Percentiles rank a stretch among this genome's conserved stretches.
Evolutionary conservation across 2,888 invertebrate genomes (phyloP).

Genomic region (Clunio marinus): DNA sequence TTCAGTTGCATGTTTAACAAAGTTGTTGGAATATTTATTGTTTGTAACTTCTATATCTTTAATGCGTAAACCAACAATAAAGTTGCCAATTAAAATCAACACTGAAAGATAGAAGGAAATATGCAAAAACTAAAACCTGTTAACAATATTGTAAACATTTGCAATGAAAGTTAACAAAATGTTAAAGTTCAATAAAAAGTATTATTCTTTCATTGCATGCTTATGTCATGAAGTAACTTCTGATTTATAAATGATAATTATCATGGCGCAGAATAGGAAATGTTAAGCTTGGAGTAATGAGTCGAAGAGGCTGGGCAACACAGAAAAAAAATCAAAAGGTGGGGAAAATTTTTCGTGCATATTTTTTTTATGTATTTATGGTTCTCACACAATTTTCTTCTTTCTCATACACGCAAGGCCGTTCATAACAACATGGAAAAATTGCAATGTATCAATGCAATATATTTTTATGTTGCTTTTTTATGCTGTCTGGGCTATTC

Average conservation of each 20-base stretch:
- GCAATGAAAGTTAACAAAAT: constrained; percentile 1
- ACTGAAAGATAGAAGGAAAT: constrained; percentile 17
- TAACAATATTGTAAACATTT: constrained; percentile 16
- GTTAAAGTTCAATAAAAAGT: constrained; percentile 11
- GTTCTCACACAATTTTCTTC: constrained; percentile 39
- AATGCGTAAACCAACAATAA: constrained; percentile 30
- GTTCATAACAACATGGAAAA: constrained; percentile 29
- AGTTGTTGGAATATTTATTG: too few species aligned
- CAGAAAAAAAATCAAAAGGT: constrained; percentile 34
- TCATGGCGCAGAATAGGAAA: constrained; percentile 5
- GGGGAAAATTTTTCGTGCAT: constrained; percentile 36
- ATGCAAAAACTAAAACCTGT: not conserved
- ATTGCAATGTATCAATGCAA: constrained; percentile 39
- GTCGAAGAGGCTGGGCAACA: constrained; percentile 38
- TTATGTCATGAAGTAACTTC: not conserved
- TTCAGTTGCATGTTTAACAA: too few species aligned
- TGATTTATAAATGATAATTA: constrained; percentile 31
- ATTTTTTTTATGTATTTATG: constrained; percentile 35
- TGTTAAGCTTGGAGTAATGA: constrained; percentile 27
- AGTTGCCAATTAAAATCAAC: constrained; percentile 27
- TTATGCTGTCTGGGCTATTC: constrained; percentile 14
- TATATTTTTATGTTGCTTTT: constrained; percentile 11
- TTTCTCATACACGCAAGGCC: constrained; percentile 19
- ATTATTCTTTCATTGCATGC: not conserved
- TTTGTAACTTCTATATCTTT: not conserved